Conservation (phyloP, 2,888 invertebrate genomes). For the Papilio protenor region DNA sequence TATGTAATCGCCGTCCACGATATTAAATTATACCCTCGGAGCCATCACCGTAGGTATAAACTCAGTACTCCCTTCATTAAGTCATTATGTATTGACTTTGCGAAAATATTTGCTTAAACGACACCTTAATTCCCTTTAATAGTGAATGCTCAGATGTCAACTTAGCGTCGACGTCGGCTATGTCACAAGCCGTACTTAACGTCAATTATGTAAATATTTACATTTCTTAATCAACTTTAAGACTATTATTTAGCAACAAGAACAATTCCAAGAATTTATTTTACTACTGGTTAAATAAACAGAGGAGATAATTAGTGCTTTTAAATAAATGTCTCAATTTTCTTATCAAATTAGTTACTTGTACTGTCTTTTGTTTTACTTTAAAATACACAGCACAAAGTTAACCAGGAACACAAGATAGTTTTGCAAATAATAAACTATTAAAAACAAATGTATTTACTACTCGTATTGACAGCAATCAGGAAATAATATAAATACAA, state of each 20-base stretch:
- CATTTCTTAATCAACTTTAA: conserved; percentile 23
- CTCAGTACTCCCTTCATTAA: conserved; percentile 49
- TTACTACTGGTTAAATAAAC: conserved; percentile 11
- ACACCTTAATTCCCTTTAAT: conserved; percentile 41
- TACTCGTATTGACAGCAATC: conserved; percentile 7
- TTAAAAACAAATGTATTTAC: background rate
- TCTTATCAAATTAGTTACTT: background rate
- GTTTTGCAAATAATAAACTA: background rate
- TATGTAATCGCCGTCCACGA: conserved; percentile 48
- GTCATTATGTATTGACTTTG: conserved; percentile 50
- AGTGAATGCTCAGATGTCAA: conserved; percentile 28
- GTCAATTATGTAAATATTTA: conserved; percentile 32
- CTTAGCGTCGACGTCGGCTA: conserved; percentile 14
- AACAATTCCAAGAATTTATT: conserved; percentile 11
- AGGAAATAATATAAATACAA: conserved; percentile 37
- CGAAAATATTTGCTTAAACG: conserved; percentile 46
- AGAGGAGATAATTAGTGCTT: background rate
- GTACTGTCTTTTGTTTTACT: no score
- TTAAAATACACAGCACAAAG: background rate
- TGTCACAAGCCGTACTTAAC: conserved; percentile 17
- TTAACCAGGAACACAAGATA: background rate
- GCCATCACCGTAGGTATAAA: conserved; percentile 52
- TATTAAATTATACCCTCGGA: conserved; percentile 54
- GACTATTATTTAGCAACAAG: conserved; percentile 5
- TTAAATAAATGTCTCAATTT: background rate